Conservation (phyloP, 92 coral and sea anemone genomes). For the Epizoanthus fatuus region DNA sequence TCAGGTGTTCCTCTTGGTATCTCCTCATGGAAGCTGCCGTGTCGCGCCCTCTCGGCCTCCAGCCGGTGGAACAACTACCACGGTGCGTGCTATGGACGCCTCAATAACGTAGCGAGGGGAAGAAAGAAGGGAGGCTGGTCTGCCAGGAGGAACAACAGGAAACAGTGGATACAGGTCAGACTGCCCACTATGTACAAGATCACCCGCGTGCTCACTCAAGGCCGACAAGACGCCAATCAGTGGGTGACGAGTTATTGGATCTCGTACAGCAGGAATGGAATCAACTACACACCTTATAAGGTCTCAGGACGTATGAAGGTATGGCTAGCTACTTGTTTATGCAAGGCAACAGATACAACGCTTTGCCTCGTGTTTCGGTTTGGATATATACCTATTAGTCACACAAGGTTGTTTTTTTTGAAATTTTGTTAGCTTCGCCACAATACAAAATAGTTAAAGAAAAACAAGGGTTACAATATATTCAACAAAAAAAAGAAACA, state of each 20-base stretch:
- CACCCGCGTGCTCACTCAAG: constrained; percentile 62
- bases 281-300: constrained; percentile 68
- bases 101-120: constrained; percentile 67
- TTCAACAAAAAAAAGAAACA: no score
- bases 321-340: not conserved
- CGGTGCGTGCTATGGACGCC: constrained; percentile 78
- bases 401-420: no score
- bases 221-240: constrained; percentile 67
- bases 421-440: no score
- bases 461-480: no score
- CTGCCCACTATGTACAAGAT: constrained; percentile 27
- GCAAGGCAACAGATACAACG: no score
- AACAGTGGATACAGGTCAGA: constrained; percentile 84
- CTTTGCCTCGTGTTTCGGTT: no score
- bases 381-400: no score
- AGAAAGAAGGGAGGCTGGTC: constrained; percentile 86
- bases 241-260: constrained; percentile 72
- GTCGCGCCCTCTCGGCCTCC: constrained; percentile 69
- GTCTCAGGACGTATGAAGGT: constrained; percentile 76
- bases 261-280: constrained; percentile 69
- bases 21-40: constrained; percentile 50
- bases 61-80: constrained; percentile 79
- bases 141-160: constrained; percentile 74
- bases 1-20: constrained; percentile 53
- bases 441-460: no score